Conservation (phyloP, 2,113 vertebrate genomes). For the Pachypanchax playfairii region DNA sequence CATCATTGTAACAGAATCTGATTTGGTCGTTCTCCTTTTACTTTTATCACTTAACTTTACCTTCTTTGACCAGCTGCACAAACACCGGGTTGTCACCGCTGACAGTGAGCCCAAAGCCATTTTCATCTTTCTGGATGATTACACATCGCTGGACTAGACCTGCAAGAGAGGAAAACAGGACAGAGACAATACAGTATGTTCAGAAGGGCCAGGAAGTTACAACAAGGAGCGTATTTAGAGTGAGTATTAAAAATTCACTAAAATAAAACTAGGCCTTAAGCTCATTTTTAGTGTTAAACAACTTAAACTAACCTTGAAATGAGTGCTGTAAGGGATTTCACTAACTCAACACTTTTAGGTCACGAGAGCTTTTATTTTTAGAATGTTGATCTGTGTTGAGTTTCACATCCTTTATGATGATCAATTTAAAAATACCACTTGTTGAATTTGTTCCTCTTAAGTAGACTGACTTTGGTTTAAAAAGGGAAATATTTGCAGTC, state of each 20-base stretch:
- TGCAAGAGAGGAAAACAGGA: conserved; percentile 66
- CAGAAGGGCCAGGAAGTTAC: conserved; percentile 27
- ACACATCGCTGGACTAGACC: conserved; percentile 98
- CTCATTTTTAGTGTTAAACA: neutral
- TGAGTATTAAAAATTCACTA: neutral
- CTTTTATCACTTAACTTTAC: conserved; percentile 70
- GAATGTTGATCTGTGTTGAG: neutral
- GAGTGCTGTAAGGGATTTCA: neutral
- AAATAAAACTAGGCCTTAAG: neutral
- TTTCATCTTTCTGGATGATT: conserved; percentile 98
- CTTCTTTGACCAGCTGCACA: conserved; percentile 99
- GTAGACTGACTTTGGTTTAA: neutral
- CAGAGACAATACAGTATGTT: conserved; percentile 36
- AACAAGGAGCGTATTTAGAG: neutral
- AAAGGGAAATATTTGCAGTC: neutral
- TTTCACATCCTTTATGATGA: neutral
- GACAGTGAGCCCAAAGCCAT: conserved; percentile 98
- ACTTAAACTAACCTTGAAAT: neutral
- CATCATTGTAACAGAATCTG: conserved; percentile 9
- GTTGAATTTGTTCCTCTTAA: conserved; percentile 1
- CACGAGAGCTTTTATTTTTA: neutral
- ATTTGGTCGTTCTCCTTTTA: conserved; percentile 13
- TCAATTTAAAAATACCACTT: neutral
- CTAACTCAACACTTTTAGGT: neutral
- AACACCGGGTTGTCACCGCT: conserved; percentile 99